A percentile compares a stretch with the other conserved stretches of the same genome.
phyloP scores from a whole-genome alignment of 2,797 vertebrate genomes.

The Australoheros facetus region DNA sequence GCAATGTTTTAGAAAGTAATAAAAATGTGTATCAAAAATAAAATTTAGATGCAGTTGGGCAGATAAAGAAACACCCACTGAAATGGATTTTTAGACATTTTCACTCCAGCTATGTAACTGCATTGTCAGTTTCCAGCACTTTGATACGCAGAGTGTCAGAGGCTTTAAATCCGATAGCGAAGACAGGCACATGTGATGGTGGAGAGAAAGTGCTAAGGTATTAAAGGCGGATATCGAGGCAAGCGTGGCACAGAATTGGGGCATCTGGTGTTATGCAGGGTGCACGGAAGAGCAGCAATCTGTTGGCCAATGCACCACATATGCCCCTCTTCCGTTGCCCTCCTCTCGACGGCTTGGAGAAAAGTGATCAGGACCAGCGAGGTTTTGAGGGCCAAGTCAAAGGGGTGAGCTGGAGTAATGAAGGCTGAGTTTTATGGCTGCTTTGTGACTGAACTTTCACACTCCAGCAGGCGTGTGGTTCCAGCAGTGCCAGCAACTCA shows the following conservation, averaged over 20 bases:
- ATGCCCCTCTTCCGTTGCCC: slow-evolving; percentile 24
- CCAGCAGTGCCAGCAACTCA: slow-evolving; percentile 44
- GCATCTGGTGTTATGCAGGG: slow-evolving; percentile 61
- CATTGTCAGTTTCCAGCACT: slow-evolving; percentile 16
- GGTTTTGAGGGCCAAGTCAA: slow-evolving; percentile 30
- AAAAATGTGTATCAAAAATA: background rate
- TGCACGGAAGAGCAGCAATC: slow-evolving; percentile 52
- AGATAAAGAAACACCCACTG: background rate
- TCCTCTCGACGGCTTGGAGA: slow-evolving; percentile 8
- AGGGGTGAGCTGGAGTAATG: slow-evolving; percentile 34
- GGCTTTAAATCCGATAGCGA: background rate
- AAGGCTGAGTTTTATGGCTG: slow-evolving; percentile 61
- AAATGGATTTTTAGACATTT: slow-evolving; percentile 24
- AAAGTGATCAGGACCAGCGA: slow-evolving; percentile 17
- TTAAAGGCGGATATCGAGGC: background rate
- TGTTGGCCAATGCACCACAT: slow-evolving; percentile 34
- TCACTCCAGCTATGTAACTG: slow-evolving; percentile 7
- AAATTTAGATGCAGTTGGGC: background rate
- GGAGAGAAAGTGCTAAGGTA: slow-evolving; percentile 8
- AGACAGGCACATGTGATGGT: background rate
- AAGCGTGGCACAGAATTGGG: slow-evolving; percentile 14
- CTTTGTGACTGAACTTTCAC: slow-evolving; percentile 57
- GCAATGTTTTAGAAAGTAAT: slow-evolving; percentile 6
- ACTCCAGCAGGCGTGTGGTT: slow-evolving; percentile 38
- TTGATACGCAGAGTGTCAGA: background rate